These are phyloP conservation scores for Melanotaenia maccullochi DNA, from an alignment of 2,797 vertebrate genomes.

Conservation along the genomic window DNA sequence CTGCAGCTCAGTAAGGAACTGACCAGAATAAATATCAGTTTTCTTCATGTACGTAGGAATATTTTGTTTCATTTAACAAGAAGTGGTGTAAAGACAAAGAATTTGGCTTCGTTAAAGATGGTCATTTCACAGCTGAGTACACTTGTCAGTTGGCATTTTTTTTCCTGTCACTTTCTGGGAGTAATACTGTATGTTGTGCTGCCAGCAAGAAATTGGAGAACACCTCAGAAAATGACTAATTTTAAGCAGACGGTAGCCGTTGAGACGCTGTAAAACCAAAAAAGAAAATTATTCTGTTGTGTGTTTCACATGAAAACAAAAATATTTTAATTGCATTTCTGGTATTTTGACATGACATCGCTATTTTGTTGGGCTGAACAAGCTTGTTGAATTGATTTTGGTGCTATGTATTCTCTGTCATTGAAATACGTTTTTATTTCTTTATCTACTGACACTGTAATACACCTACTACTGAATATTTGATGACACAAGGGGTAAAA, in stretches of 20 bases:
- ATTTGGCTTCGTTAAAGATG: constrained; percentile 51
- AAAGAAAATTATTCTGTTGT: constrained; percentile 10
- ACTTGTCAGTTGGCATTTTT: constrained; percentile 46
- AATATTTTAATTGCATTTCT: constrained; percentile 28
- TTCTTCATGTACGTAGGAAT: not conserved
- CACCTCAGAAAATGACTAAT: constrained; percentile 22
- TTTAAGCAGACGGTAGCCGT: constrained; percentile 21
- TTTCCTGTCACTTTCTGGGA: constrained; percentile 49
- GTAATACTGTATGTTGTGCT: constrained; percentile 35
- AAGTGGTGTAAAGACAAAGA: constrained; percentile 35
- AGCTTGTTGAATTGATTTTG: constrained; percentile 25
- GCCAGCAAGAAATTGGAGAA: constrained; percentile 44
- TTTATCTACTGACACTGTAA: not conserved
- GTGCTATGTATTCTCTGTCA: not conserved
- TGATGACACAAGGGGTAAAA: constrained; percentile 27
- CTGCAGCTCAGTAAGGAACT: not conserved
- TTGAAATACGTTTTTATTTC: constrained; percentile 10
- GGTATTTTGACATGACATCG: constrained; percentile 17
- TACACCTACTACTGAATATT: constrained; percentile 6
- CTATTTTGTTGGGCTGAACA: constrained; percentile 12
- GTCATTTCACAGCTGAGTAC: constrained; percentile 56
- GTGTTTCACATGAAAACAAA: constrained; percentile 37
- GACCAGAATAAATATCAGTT: not conserved
- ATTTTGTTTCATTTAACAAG: constrained; percentile 48
- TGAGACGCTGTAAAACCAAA: constrained; percentile 8